Base-by-base conservation (phyloP, 1,140 invertebrate genomes). In the Atta cephalotes region DNA sequence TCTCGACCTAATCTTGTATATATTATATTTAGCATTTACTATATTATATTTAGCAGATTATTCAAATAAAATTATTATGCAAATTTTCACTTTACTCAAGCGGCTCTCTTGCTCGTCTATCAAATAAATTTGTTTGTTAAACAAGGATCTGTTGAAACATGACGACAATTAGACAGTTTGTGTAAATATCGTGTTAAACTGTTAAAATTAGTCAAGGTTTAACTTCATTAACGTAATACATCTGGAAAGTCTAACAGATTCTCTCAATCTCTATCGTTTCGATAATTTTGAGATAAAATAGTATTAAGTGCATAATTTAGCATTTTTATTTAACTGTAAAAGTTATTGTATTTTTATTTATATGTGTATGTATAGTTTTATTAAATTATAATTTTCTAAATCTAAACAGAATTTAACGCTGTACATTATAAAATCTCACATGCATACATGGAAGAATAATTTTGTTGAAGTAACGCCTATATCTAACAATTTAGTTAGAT, bases 21-120 rank as follows among this genome's bases (percentile, higher is more conserved):
- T 63, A 12, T 77, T 70, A 16, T 45, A 81, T 49, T 70, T 31
- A 31, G 1, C 31, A 39, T n/a, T n/a, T n/a, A 60, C 62, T 68
- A 16, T 63, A 12, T 77, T 70, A 16, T 45, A 81, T 49, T 70
- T 31, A 31, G 1, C 31, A 39, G 45, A 53, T 82, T 62, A 82
- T 31, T 60, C 53, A 45, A 72, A 72, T 72, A 60, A 74, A 74
- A 82, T 74, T 74, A 25, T 39, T 70, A 82, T 25, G 56, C 70
- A 82, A 82, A 74, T 56, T 72, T 62, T 82, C n/a, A 49, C 80
- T 72, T 72, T 49, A 31, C 45, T 82, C 18, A 21, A 72, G 35
- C 21, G 7, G 49, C 10, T 66, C 28, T 7, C 35, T 80, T 39
- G 14, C 3, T 60, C 25, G n/a, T n/a, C 31, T 21, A 5, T 25